phyloP scores from a whole-genome alignment of 2,113 vertebrate species.

The Phoenicopterus ruber region DNA sequence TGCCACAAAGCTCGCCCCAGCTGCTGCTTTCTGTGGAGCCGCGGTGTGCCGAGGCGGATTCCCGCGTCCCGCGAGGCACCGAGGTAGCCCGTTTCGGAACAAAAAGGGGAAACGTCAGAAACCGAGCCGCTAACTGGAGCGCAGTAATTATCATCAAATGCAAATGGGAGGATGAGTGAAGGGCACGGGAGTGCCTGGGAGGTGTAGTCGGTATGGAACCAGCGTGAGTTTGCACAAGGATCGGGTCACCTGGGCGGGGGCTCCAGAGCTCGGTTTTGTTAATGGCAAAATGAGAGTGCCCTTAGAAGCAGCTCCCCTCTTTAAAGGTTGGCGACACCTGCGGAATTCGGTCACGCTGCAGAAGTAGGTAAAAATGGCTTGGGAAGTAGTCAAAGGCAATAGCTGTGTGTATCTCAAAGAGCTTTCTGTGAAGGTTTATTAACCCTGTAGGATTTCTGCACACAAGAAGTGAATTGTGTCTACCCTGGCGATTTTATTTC shows the following conservation, averaged over 20 bases:
- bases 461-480: neutral
- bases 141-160: rapidly evolving
- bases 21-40: neutral
- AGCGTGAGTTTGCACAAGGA: neutral
- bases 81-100: rapidly evolving
- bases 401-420: neutral
- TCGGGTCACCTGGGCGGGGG: neutral
- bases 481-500: neutral
- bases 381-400: neutral
- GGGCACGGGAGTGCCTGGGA: rapidly evolving
- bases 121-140: neutral
- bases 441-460: neutral
- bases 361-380: neutral
- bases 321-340: neutral
- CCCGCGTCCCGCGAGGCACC: rapidly evolving
- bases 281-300: neutral
- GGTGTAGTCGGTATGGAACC: rapidly evolving
- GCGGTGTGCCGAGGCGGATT: neutral
- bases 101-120: neutral
- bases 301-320: neutral
- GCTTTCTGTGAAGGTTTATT: neutral
- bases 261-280: neutral
- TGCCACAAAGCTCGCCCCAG: neutral
- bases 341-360: neutral
- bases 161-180: neutral